phyloP scores from a whole-genome alignment of 2,888 invertebrate genomes.

The Hyppa rectilinea region DNA sequence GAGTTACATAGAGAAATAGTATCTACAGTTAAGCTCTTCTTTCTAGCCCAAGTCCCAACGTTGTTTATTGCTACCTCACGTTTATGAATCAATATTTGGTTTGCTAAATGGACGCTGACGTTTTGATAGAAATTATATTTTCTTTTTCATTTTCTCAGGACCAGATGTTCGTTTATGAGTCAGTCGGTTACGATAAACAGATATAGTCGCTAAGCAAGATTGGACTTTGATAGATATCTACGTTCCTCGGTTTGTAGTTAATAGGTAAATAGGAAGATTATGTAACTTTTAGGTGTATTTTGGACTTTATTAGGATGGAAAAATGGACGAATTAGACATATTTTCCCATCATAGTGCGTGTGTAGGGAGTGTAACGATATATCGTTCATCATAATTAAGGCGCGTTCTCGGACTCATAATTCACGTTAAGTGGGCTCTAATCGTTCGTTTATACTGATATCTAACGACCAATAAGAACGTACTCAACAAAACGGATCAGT shows the following conservation, averaged over 20 bases:
- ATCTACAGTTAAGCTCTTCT: conserved; percentile 6
- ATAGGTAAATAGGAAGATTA: conserved; percentile 17
- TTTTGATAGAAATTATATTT: conserved; percentile 54
- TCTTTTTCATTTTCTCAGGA: conserved; percentile 39
- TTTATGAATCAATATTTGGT: conserved; percentile 53
- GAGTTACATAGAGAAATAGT: conserved; percentile 4
- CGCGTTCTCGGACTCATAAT: conserved; percentile 33
- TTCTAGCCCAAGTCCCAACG: neutral
- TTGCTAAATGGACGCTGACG: conserved; percentile 47
- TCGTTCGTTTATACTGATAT: conserved; percentile 49
- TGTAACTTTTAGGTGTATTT: conserved; percentile 21
- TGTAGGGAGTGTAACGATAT: conserved; percentile 15
- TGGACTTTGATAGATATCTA: conserved; percentile 28
- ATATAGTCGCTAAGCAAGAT: conserved; percentile 49
- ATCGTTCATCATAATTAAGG: conserved; percentile 31
- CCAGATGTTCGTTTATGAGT: conserved; percentile 57
- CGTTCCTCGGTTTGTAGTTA: conserved; percentile 29
- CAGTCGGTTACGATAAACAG: conserved; percentile 43
- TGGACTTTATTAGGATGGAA: conserved; percentile 9
- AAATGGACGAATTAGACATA: neutral
- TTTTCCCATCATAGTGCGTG: conserved; percentile 11
- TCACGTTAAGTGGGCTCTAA: conserved; percentile 45
- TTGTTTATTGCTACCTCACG: conserved; percentile 35
- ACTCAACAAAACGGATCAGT: conserved; percentile 67
- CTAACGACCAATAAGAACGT: conserved; percentile 51